Percentiles rank a stretch among this genome's conserved stretches.
phyloP scores from a whole-genome alignment of 2,888 invertebrate genomes.

The Himalopsyche japonica region DNA sequence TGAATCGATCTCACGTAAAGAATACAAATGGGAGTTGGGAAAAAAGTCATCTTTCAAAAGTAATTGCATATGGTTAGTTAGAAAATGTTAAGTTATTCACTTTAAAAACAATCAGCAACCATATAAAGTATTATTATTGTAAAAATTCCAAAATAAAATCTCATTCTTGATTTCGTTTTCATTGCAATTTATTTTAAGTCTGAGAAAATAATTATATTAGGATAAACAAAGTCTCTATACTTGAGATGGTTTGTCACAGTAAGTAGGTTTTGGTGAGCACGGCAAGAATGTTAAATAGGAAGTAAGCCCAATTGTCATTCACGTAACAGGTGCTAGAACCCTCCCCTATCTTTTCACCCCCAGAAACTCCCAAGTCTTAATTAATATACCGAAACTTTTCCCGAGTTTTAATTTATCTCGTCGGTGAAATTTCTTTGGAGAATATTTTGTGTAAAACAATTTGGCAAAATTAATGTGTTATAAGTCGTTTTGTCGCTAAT shows the following conservation, averaged over 20 bases:
- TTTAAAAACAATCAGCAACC: too few relatives aligned
- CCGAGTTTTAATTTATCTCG: slow-evolving; percentile 1
- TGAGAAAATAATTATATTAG: background rate
- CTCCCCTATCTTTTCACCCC: background rate
- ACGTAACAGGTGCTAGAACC: background rate
- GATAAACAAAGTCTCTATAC: background rate
- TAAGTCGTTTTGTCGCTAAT: background rate
- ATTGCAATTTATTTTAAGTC: background rate
- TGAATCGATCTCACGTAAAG: too few relatives aligned
- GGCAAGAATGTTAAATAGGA: background rate
- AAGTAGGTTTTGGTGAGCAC: background rate
- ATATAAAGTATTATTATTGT: background rate
- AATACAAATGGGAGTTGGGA: too few relatives aligned
- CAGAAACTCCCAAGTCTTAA: background rate
- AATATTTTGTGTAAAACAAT: background rate
- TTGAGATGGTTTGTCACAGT: background rate
- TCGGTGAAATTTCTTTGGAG: background rate
- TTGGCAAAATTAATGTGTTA: background rate
- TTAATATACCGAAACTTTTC: slow-evolving; percentile 7
- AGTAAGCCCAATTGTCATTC: background rate
- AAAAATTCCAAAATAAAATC: background rate
- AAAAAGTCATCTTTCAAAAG: too few relatives aligned
- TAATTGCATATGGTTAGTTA: too few relatives aligned
- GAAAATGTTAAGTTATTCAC: too few relatives aligned
- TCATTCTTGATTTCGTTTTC: background rate